Base-by-base conservation (phyloP, 1,140 invertebrate species). In the Drosophila burlai region DNA sequence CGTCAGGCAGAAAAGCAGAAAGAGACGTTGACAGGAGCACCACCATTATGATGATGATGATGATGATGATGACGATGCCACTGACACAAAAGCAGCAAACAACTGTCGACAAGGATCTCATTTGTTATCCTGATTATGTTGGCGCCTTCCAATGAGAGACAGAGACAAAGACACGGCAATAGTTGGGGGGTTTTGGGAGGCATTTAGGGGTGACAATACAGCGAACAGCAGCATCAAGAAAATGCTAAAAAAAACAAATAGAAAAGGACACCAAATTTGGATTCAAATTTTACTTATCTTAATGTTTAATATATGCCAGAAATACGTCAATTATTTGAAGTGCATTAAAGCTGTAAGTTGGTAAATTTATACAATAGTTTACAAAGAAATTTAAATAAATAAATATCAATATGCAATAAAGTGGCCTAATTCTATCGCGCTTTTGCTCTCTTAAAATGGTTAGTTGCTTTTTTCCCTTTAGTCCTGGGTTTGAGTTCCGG, bases 121-220 rank as follows among this genome's bases (percentile, higher is more conserved):
- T 89, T 89, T 89, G 85, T 89, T 89, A 89, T 89, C 75, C 85
- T 89, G 85, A 89, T 89, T 89, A 89, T 91, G 86, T 89, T 89
- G 85, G 85, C 85, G 85, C 85, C 85, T 90, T 90, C 78, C 77
- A 84, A 68, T 68, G 74, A 74, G 62, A 62, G 54, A 52, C 58
- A 52, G 62, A 76, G 73, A 59, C 49, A 60, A 61, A 55, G 49
- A 26, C 26, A 31, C 46, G n/a, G 31, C 18, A 2, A 45, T 66
- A 40, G 38, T 57, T 57, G 54, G 45, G 40, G 26, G 21, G 4
- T 10, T 40, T 29, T 13, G 42, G 40, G 24, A 5, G 60, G 24
- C 54, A 57, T 57, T 57, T 57, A 26, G 54, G 54, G 54, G 54
- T 57, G 36, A n/a, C 54, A 57, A 40, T 21, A 26, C 15, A 38